Evolutionary conservation across 2,888 invertebrate species (phyloP), one percentile per base, ranked within the genome.

Genomic region (Eustalomyia histrio): DNA sequence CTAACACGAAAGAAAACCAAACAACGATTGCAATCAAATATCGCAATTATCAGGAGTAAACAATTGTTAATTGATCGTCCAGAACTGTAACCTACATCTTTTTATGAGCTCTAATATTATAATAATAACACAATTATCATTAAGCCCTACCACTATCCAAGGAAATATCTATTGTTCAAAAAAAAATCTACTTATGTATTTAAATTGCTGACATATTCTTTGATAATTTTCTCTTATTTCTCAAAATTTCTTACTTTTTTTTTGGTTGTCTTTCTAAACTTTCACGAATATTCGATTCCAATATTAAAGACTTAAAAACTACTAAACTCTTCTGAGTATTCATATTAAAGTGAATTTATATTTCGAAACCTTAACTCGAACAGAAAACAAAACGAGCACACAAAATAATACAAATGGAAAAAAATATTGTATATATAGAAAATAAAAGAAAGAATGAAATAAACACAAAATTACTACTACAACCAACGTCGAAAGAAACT

Each of bases 311-410:
- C 78, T 78, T 71, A 72, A 74, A 81, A 81, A 74, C 69, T 78
- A 78, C 76, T 65, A 81, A 76, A 81, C 81, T 71, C 78, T 71
- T 35, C 69, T 55, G 74, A 80, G 76, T 81, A 73, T 78, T 81
- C 78, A 72, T 67, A 81, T 81, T 81, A 81, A 81, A 81, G 81
- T 81, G 71, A 81, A 78, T 81, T 78, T 79, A 75, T 81, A 78
- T 81, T 81, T 81, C 78, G 81, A 81, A 81, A 81, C 81, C 81
- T 81, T 75, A 81, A 78, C 78, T 81, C 78, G 81, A 78, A 81
- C 78, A 78, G 63, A 81, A 81, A 78, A 81, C 57, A 73, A 73
- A 81, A 81, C 81, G 81, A 74, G 81, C 81, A 78, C 81, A 78
- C 81, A 81, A 78, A 78, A 81, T 78, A 74, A 78, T 67, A 78